Evolutionary conservation across 1,140 invertebrate species (phyloP).

Genomic region (Rhysida immarginata): DNA sequence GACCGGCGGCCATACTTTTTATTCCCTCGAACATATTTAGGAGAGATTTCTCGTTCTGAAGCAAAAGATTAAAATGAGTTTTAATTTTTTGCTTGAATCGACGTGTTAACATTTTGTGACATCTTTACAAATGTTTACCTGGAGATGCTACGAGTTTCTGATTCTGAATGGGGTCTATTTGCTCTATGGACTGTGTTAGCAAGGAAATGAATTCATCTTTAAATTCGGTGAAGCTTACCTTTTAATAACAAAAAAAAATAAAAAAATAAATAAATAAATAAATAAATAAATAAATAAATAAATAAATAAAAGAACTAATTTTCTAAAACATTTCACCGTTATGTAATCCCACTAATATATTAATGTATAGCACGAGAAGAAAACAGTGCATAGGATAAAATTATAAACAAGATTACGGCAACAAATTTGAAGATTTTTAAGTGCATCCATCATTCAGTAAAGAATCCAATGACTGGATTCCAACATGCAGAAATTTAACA

Average conservation of each 20-base stretch:
- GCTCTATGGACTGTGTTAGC: constrained; percentile 18
- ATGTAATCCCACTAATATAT: too few relatives aligned
- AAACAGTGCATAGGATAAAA: neutral
- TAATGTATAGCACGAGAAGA: too few relatives aligned
- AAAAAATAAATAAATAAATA: neutral
- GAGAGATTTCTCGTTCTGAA: constrained; percentile 44
- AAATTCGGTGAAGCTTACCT: constrained; percentile 28
- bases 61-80: constrained; percentile 1
- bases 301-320: neutral
- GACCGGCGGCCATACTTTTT: constrained; percentile 59
- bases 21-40: constrained; percentile 52
- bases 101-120: neutral
- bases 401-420: neutral
- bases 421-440: neutral
- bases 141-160: neutral
- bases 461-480: too few relatives aligned
- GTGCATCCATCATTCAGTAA: too few relatives aligned
- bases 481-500: too few relatives aligned
- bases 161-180: constrained; percentile 6
- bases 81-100: neutral
- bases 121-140: neutral
- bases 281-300: neutral
- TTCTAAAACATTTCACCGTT: too few relatives aligned
- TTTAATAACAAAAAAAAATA: neutral
- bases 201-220: constrained; percentile 25